Evolutionary conservation across 2,113 vertebrate species (phyloP), one percentile per base, ranked within the genome.

Genomic region (Oncorhynchus keta): DNA sequence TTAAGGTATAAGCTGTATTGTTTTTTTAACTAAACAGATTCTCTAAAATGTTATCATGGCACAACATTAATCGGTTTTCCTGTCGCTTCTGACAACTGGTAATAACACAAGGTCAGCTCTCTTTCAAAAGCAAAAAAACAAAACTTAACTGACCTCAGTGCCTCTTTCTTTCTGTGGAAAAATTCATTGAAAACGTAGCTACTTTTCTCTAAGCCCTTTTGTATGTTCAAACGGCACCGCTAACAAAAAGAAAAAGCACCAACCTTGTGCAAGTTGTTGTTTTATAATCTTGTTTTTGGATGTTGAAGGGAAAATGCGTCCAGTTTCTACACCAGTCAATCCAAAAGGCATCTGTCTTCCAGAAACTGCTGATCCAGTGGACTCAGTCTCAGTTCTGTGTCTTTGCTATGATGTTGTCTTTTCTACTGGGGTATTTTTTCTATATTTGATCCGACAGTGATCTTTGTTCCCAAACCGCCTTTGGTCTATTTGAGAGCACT

Each of bases 121-220:
- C 88, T 93, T 32, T 87, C 79, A 73, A 82, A 87, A 80, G 74
- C 66, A 88, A 87, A 84, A 76, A 76, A 62, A 80, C 39, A 48
- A 87, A 2, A 85, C 83, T 76, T 71, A 91, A 92, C 71, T 75
- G 83, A 96, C 93, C 84, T 92, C 92, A 94, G 95, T 97, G 96
- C 95, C 96, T 97, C 94, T 82, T 18, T 79, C 75, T 84, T 82
- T 80, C 81, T 83, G 87, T 79, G 76, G 86, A 83, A 82, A 73
- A 81, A 74, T 70, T 59, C 57, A 76, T 72, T 3, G 79, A 82
- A 80, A 85, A 82, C 77, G 88, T 87, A 90, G 81, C 90, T 81
- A 76, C 67, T 68, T 76, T 82, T 83, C 72, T 83, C 67, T 74
- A 55, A 7, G 76, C 65, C 32, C 80, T 22, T 84, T 83, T 89